These are phyloP conservation scores for Apaloderma vittatum DNA, from an alignment of 2,113 vertebrate genomes.

Conservation along the genomic window DNA sequence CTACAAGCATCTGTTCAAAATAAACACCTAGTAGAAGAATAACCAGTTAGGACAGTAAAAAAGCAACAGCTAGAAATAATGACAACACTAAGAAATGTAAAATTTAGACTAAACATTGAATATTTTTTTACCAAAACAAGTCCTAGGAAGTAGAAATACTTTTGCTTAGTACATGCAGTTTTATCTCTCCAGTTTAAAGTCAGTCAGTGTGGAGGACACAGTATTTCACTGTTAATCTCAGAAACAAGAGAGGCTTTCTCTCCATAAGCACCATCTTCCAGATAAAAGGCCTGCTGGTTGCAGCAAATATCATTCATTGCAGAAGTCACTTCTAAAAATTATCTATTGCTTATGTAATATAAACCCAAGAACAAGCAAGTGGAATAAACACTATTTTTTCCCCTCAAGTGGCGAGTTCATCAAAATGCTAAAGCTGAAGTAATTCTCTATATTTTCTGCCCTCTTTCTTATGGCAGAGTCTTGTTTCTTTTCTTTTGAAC, in stretches of 20 bases:
- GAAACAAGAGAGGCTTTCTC: not conserved
- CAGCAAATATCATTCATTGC: not conserved
- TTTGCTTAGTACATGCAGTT: not conserved
- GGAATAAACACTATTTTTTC: no score
- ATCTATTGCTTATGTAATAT: not conserved
- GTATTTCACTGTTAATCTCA: not conserved
- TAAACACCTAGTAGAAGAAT: conserved; percentile 42
- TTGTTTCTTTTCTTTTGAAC: not conserved
- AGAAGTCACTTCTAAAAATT: not conserved
- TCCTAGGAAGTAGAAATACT: not conserved
- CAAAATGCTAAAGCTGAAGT: not conserved
- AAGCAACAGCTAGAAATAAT: conserved; percentile 20
- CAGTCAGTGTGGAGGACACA: not conserved
- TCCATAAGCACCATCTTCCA: not conserved
- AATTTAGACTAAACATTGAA: conserved; percentile 21
- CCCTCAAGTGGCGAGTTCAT: not conserved
- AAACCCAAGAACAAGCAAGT: not conserved
- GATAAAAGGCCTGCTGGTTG: not conserved
- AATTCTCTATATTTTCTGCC: not conserved
- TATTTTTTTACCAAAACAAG: not conserved
- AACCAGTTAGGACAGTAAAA: conserved; percentile 17
- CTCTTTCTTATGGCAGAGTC: not conserved
- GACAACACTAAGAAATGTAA: not conserved
- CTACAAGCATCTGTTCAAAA: conserved; percentile 47
- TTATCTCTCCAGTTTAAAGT: not conserved